Percentiles rank a stretch among this genome's conserved stretches.
These are phyloP conservation scores for Malurus alboscapulatus DNA, from an alignment of 2,113 vertebrate species.

Conservation along the genomic window DNA sequence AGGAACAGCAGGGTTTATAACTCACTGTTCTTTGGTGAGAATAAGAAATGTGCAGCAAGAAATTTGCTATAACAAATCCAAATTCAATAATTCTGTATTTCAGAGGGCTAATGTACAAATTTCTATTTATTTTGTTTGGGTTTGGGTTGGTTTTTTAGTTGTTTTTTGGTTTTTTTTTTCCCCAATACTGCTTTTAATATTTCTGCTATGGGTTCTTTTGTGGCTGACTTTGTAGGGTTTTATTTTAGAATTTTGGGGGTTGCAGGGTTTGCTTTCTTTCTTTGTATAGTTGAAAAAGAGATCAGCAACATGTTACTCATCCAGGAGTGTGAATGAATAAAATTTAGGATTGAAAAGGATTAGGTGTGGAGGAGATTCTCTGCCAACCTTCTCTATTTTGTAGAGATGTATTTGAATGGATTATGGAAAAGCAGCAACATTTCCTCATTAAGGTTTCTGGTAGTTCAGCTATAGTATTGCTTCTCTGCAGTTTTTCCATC, in stretches of 20 bases:
- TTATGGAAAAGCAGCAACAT: neutral
- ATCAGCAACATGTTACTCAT: neutral
- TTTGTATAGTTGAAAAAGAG: neutral
- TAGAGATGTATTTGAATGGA: neutral
- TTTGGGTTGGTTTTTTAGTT: neutral
- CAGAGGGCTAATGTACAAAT: neutral
- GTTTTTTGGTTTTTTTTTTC: neutral
- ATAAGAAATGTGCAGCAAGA: neutral
- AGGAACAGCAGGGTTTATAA: neutral
- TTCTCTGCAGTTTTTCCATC: neutral
- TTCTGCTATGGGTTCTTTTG: neutral
- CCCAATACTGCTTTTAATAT: neutral
- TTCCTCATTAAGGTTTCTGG: neutral
- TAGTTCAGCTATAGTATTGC: neutral
- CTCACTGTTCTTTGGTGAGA: neutral
- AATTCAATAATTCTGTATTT: neutral
- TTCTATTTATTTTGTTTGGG: neutral
- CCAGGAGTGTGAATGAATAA: neutral
- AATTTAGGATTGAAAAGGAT: neutral
- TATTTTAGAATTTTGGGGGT: neutral
- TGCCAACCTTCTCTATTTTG: neutral
- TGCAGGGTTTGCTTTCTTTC: neutral
- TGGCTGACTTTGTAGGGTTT: neutral
- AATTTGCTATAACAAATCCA: neutral
- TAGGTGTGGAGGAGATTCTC: neutral